These are phyloP conservation scores for Rhynchonycteris naso DNA, from an alignment of 2,797 vertebrate species.

Conservation along the genomic window DNA sequence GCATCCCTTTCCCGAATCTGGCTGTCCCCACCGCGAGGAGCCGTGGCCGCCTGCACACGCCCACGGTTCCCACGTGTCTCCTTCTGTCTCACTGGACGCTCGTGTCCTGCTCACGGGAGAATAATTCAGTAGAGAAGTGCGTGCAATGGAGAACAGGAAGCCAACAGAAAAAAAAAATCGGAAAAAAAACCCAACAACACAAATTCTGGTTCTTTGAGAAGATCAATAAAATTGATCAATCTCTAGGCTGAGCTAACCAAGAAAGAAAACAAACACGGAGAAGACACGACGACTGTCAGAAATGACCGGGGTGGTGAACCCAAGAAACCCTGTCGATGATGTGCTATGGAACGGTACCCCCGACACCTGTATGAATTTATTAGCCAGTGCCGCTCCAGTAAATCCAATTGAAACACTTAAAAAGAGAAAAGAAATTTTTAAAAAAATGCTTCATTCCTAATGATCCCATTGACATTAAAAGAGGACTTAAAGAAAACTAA, in stretches of 20 bases:
- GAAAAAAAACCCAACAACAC: neutral
- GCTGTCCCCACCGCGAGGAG: too few species aligned
- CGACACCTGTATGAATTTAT: too few species aligned
- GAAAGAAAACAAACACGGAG: neutral
- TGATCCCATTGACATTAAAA: neutral
- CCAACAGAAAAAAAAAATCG: neutral
- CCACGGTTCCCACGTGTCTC: too few species aligned
- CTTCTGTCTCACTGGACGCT: neutral
- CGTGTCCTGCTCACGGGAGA: too few species aligned
- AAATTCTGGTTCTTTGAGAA: neutral
- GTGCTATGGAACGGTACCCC: too few species aligned
- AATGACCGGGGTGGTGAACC: neutral
- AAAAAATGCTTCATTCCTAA: neutral
- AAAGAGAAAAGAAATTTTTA: too few species aligned
- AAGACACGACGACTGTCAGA: neutral
- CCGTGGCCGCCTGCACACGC: too few species aligned
- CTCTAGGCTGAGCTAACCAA: neutral
- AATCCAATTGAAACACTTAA: too few species aligned
- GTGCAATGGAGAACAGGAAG: neutral
- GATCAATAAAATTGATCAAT: neutral
- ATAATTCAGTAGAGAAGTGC: neutral
- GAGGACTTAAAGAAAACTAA: neutral
- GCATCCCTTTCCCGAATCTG: neutral
- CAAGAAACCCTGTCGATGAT: too few species aligned
- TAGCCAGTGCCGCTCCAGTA: too few species aligned